Base-by-base conservation (phyloP, 2,113 vertebrate species). In the Nyctereutes procyonoides region DNA sequence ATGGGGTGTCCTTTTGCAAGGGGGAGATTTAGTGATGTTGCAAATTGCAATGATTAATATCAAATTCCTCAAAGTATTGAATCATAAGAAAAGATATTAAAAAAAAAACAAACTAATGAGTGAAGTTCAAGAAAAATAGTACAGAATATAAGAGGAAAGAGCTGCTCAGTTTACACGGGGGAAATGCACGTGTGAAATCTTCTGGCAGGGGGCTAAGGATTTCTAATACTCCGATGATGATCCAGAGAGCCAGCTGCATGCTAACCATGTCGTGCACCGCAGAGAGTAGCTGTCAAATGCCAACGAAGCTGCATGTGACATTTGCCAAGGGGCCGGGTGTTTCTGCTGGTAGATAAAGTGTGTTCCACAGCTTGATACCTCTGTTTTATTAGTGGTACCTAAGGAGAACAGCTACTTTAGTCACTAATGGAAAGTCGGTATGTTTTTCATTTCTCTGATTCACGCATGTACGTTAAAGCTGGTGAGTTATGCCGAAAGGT, bases 241-340 rank as follows among this genome's bases (percentile, higher is more conserved):
- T 58, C 32, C 16, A 38, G 48, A 88, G 62, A 79, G 22, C 30
- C 90, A 96, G 67, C 80, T 88, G 69, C 26, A 26, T 85, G 63
- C 20, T 74, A 73, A 88, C 30, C 53, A 16, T 82, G 85, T 88
- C 83, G 74, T 22, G 48, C 35, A 94, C 67, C 58, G 35, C 30
- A 53, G 83, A 92, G 92, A 90, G 13, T 43, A 73, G 38, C 83
- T 90, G 63, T 69, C 80, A 88, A 62, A 87, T 83, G 60, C 56
- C 83, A 96, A 24, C 17, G n/a, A 81, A 92, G 26, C 67, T 83
- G 30, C 17, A 17, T 56, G 13, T 92, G 90, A 67, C 55, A 38
- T 88, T 93, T 93, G 63, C 95, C 83, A 96, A 92, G 95, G 96
- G 65, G 83, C 90, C 84, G 91, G 96, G 43, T 97, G 80, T 79